Evolutionary conservation across 2,797 vertebrate species (phyloP).

Genomic region (Mionectes olivaceus): DNA sequence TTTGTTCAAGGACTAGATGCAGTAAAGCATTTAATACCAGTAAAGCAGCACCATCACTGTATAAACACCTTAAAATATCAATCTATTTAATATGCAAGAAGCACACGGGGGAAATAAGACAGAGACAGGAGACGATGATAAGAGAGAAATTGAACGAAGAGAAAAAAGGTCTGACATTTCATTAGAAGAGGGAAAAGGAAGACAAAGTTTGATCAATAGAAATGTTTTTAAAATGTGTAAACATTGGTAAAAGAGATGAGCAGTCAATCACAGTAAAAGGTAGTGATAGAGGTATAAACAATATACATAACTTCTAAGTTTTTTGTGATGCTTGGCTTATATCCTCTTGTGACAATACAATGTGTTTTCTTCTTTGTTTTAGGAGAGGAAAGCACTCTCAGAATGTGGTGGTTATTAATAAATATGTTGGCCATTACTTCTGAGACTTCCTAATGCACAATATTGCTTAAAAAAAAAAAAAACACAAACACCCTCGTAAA

Average conservation of each 20-base stretch:
- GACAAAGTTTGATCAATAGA: not conserved
- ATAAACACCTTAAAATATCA: not conserved
- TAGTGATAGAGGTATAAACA: not conserved
- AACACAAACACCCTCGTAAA: not conserved
- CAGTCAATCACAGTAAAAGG: not conserved
- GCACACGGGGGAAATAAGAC: rapidly evolving
- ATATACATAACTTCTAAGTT: not conserved
- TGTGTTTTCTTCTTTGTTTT: not conserved
- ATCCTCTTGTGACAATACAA: not conserved
- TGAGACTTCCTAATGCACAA: not conserved
- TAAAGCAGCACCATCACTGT: not conserved
- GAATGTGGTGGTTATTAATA: conserved; percentile 2
- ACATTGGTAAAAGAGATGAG: not conserved
- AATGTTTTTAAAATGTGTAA: not conserved
- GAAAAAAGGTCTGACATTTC: not conserved
- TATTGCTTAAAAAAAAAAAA: not conserved
- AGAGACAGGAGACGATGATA: not conserved
- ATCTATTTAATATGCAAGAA: not conserved
- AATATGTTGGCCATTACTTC: not conserved
- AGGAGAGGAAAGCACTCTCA: not conserved
- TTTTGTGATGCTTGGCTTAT: not conserved
- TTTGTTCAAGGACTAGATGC: not conserved
- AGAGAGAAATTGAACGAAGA: not conserved
- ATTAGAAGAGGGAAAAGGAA: not conserved
- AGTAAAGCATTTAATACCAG: not conserved